phyloP scores from a whole-genome alignment of 2,797 vertebrate genomes.

The Semotilus atromaculatus region DNA sequence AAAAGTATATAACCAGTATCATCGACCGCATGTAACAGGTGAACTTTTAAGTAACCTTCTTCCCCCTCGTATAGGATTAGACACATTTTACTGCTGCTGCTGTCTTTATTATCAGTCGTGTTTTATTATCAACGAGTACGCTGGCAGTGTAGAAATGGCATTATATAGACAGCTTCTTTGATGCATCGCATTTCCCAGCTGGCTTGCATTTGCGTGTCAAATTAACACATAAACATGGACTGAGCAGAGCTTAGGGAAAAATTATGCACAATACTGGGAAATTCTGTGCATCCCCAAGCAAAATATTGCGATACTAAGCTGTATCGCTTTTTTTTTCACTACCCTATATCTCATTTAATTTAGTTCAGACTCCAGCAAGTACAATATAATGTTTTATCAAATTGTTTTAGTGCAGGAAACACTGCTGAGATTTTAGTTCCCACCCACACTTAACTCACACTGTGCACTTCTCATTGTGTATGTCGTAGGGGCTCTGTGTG shows the following conservation, averaged over 20 bases:
- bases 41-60: no score
- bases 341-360: not conserved
- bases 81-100: not conserved
- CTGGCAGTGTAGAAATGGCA: not conserved
- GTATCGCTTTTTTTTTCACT: no score
- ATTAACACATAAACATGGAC: not conserved
- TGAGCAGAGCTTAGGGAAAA: no score
- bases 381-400: not conserved
- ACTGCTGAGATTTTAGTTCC: not conserved
- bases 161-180: not conserved
- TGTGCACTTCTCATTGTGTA: conserved; percentile 5
- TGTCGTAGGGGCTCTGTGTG: conserved; percentile 90
- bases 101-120: not conserved
- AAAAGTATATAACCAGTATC: no score
- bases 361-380: not conserved
- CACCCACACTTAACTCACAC: not conserved
- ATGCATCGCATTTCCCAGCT: not conserved
- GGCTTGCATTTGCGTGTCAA: not conserved
- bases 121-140: no score
- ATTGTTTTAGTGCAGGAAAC: not conserved
- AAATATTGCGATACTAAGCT: not conserved
- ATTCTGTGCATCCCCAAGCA: no score
- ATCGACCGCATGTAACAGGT: no score
- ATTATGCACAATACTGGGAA: no score
- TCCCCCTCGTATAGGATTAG: not conserved